Evolutionary conservation across 2,797 vertebrate species (phyloP).

Genomic region (Atherinosoma microstoma): DNA sequence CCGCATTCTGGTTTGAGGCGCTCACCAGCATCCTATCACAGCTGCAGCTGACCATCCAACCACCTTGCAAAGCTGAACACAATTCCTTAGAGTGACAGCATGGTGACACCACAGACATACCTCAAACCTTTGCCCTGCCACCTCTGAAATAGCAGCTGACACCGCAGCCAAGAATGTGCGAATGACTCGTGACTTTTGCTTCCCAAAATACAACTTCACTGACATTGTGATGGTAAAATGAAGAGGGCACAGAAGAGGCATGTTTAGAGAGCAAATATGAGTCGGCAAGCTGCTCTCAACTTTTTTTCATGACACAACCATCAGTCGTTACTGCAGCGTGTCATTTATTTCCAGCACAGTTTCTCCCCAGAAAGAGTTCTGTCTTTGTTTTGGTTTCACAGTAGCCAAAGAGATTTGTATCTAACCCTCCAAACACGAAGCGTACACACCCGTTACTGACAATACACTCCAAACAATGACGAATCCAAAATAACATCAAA

Average conservation of each 20-base stretch:
- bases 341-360: conserved; percentile 9
- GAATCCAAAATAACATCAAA: conserved; percentile 75
- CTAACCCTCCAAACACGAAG: conserved; percentile 19
- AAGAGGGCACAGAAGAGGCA: conserved; percentile 20
- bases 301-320: conserved; percentile 20
- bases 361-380: conserved; percentile 23
- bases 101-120: conserved; percentile 19
- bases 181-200: conserved; percentile 65
- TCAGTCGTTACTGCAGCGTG: conserved; percentile 18
- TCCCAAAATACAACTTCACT: conserved; percentile 65
- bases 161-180: conserved; percentile 40
- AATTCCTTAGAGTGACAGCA: conserved; percentile 37
- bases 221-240: conserved; percentile 30
- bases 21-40: conserved; percentile 32
- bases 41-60: conserved; percentile 38
- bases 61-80: conserved; percentile 59
- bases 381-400: conserved; percentile 66
- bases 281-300: conserved; percentile 18
- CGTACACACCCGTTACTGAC: conserved; percentile 53
- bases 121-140: conserved; percentile 25
- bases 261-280: neutral
- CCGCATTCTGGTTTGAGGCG: conserved; percentile 15
- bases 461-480: conserved; percentile 43
- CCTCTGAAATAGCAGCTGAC: conserved; percentile 69
- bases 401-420: conserved; percentile 44